These are phyloP conservation scores for Latrodectus elegans DNA, from an alignment of 2,888 invertebrate genomes.

Conservation along the genomic window DNA sequence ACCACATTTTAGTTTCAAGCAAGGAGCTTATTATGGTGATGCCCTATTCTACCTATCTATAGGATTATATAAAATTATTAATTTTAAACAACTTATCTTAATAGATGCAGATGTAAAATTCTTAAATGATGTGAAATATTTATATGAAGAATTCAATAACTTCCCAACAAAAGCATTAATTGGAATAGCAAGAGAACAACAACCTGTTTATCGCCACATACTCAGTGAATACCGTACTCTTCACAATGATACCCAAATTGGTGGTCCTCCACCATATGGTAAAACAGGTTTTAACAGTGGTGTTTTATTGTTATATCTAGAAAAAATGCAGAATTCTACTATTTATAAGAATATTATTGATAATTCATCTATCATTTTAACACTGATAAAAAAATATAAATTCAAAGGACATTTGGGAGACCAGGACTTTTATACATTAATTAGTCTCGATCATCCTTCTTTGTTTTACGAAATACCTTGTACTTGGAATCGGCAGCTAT, in stretches of 20 bases:
- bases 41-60: constrained; percentile 86
- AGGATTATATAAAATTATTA: constrained; percentile 83
- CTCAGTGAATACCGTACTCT: constrained; percentile 81
- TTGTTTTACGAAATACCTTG: constrained; percentile 85
- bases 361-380: constrained; percentile 72
- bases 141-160: constrained; percentile 82
- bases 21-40: constrained; percentile 85
- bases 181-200: constrained; percentile 79
- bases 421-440: constrained; percentile 86
- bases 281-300: constrained; percentile 88
- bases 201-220: constrained; percentile 86
- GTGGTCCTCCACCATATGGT: constrained; percentile 77
- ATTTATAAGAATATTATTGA: constrained; percentile 79
- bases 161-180: constrained; percentile 81
- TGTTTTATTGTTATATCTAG: constrained; percentile 83
- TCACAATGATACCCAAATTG: constrained; percentile 80
- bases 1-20: constrained; percentile 82
- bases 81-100: constrained; percentile 80
- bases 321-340: constrained; percentile 80
- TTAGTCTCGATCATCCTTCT: constrained; percentile 82
- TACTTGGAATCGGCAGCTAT: constrained; percentile 87
- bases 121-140: constrained; percentile 80
- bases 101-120: constrained; percentile 87
- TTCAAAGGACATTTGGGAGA: constrained; percentile 84
- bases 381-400: constrained; percentile 75